These are phyloP conservation scores for Vulpes lagopus DNA, from an alignment of 2,113 vertebrate genomes.

Conservation along the genomic window DNA sequence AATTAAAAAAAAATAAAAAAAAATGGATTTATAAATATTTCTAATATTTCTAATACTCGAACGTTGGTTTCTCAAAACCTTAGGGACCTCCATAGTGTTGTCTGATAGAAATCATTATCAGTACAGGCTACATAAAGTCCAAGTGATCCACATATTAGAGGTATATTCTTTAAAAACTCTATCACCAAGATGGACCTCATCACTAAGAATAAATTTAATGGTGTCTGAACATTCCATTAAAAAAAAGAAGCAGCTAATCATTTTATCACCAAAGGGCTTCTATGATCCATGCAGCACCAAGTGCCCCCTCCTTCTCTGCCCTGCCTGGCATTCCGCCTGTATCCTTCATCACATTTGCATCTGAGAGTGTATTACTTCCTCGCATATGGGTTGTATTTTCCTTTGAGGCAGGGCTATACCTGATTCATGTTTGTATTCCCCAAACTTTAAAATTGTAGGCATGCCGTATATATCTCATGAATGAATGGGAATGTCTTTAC, in stretches of 20 bases:
- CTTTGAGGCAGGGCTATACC: background rate
- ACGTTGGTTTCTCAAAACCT: background rate
- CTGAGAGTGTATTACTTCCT: background rate
- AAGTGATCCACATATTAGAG: background rate
- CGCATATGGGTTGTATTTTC: background rate
- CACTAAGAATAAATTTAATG: background rate
- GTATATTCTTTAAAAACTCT: background rate
- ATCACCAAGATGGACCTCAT: background rate
- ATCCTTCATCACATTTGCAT: background rate
- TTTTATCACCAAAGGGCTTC: background rate
- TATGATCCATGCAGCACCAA: background rate
- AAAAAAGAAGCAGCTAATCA: background rate
- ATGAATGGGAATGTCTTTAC: conserved; percentile 29
- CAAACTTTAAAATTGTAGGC: background rate
- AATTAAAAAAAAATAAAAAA: no score
- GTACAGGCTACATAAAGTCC: background rate
- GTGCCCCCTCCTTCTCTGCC: background rate
- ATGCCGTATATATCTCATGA: background rate
- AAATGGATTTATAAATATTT: background rate
- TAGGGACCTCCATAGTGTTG: background rate
- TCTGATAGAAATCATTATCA: background rate
- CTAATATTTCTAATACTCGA: background rate
- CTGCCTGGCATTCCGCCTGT: background rate
- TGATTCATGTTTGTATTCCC: background rate
- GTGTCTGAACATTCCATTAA: background rate